Conservation (phyloP, 2,113 vertebrate genomes). For the Tylochromis polylepis region DNA sequence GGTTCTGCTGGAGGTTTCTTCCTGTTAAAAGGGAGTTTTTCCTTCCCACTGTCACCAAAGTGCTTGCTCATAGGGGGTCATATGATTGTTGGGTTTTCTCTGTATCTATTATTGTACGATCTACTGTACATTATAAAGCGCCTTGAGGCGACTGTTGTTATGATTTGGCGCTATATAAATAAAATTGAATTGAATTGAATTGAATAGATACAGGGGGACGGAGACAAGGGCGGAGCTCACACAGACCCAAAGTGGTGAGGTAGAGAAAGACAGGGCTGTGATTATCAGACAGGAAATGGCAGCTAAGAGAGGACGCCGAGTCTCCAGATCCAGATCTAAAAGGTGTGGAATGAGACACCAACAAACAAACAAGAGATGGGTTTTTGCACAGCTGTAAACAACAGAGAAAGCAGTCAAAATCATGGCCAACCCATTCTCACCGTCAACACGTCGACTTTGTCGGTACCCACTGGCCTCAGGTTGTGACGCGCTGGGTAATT, state of each 20-base stretch:
- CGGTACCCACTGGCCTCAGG: not conserved
- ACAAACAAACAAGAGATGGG: not conserved
- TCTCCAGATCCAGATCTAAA: not conserved
- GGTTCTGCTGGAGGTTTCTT: too few relatives aligned
- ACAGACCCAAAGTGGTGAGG: too few relatives aligned
- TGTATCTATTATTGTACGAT: too few relatives aligned
- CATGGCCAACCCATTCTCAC: not conserved
- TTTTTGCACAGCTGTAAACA: not conserved
- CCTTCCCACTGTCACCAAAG: too few relatives aligned
- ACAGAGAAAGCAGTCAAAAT: not conserved
- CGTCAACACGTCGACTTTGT: not conserved
- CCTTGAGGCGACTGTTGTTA: too few relatives aligned
- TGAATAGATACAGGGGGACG: not conserved
- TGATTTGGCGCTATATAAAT: too few relatives aligned
- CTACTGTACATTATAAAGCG: too few relatives aligned
- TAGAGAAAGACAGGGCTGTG: rapidly evolving
- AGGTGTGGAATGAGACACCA: not conserved
- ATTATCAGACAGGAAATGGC: rapidly evolving
- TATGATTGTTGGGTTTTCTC: too few relatives aligned
- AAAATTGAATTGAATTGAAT: too few relatives aligned
- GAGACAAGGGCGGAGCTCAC: not conserved
- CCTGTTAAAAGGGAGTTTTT: too few relatives aligned
- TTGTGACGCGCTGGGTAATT: not conserved
- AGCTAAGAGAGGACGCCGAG: rapidly evolving
- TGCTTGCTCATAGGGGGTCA: too few relatives aligned